Evolutionary conservation across 2,113 vertebrate species (phyloP).

Genomic region (Tupaia tana): DNA sequence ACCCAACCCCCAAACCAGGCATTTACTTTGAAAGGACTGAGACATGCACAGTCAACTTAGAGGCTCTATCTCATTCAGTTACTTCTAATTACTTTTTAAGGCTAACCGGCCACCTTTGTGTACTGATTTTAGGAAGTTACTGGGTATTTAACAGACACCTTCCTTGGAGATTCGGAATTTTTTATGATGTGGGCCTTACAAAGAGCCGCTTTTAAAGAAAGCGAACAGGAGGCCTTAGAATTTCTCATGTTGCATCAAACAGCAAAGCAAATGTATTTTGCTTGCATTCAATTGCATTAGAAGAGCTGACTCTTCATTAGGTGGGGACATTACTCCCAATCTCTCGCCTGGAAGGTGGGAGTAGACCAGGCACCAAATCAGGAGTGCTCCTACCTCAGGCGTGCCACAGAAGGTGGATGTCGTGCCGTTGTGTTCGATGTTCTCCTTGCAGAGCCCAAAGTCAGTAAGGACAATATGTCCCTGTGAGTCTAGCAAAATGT

Average conservation of each 20-base stretch:
- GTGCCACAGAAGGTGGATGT: conserved; percentile 99
- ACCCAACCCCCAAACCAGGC: neutral
- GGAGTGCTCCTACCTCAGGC: conserved; percentile 91
- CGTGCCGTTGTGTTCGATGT: conserved; percentile 97
- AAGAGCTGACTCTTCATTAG: neutral
- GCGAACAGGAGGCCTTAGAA: neutral
- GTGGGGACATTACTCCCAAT: neutral
- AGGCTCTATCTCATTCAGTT: neutral
- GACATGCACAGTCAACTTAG: neutral
- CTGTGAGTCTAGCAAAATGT: conserved; percentile 97
- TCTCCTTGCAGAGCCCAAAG: conserved; percentile 99
- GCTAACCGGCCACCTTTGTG: neutral
- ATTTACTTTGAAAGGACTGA: neutral
- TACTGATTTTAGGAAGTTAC: neutral
- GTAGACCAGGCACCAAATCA: neutral
- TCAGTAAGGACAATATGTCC: conserved; percentile 98
- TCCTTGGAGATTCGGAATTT: neutral
- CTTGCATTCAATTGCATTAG: neutral
- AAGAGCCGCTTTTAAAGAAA: neutral
- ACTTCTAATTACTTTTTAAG: neutral
- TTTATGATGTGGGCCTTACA: neutral
- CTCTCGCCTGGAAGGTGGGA: neutral
- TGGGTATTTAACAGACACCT: neutral
- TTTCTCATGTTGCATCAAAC: neutral
- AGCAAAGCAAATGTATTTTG: neutral